These are phyloP conservation scores for Heliornis fulica DNA, from an alignment of 2,113 vertebrate genomes.

Conservation along the genomic window DNA sequence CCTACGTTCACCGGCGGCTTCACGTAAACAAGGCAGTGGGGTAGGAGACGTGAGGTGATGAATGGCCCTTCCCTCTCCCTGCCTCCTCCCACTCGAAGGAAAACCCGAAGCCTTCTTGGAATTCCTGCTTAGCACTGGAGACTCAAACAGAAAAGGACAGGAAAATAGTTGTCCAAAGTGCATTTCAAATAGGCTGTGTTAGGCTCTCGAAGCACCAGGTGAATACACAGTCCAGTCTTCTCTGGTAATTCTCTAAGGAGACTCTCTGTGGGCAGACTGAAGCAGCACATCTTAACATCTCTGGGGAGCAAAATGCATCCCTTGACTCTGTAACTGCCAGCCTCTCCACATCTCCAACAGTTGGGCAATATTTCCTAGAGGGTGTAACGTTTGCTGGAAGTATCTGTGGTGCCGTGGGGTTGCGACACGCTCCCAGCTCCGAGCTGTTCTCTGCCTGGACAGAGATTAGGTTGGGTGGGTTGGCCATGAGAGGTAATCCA, in stretches of 20 bases:
- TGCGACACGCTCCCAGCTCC: neutral
- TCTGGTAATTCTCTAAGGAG: neutral
- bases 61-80: neutral
- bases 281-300: accelerated
- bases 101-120: neutral
- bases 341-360: neutral
- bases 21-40: neutral
- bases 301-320: neutral
- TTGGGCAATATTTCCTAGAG: constrained; percentile 21
- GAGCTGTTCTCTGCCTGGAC: accelerated
- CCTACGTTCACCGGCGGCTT: neutral
- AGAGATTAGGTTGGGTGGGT: neutral
- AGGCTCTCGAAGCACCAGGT: neutral
- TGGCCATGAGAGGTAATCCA: neutral
- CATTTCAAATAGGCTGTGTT: neutral
- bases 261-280: accelerated
- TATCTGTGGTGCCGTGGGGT: neutral
- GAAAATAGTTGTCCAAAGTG: neutral
- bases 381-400: neutral
- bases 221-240: accelerated
- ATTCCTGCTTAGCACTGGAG: neutral
- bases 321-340: neutral
- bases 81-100: neutral
- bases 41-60: neutral
- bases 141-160: neutral